phyloP scores from a whole-genome alignment of 2,113 vertebrate species.

The Vombatus ursinus region DNA sequence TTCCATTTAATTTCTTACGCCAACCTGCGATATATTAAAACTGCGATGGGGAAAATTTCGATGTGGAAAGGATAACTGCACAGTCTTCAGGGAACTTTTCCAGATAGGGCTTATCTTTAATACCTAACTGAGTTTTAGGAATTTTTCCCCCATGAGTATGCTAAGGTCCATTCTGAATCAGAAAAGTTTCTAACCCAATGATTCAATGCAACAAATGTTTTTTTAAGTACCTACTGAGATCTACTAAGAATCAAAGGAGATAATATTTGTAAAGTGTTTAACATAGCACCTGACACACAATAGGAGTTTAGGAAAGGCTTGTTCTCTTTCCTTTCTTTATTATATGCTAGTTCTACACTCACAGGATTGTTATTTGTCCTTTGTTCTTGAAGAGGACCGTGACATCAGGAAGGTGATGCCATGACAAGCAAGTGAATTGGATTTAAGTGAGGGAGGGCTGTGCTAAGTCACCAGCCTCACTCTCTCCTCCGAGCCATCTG shows the following conservation, averaged over 20 bases:
- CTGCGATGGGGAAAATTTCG: neutral
- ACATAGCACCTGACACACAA: neutral
- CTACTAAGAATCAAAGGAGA: neutral
- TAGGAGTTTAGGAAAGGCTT: neutral
- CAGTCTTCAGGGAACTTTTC: neutral
- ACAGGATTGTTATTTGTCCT: too few relatives aligned
- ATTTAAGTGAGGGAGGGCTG: too few relatives aligned
- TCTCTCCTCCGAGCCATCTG: too few relatives aligned
- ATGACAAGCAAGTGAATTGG: too few relatives aligned
- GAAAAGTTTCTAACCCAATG: neutral
- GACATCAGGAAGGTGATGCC: too few relatives aligned
- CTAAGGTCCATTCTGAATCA: neutral
- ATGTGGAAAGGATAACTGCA: neutral
- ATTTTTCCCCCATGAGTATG: neutral
- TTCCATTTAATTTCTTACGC: neutral
- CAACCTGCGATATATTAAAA: neutral
- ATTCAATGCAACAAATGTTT: neutral
- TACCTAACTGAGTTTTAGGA: neutral
- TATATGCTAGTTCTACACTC: neutral
- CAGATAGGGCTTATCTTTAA: neutral
- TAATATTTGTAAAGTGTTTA: neutral
- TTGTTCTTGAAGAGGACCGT: too few relatives aligned
- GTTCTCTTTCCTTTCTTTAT: neutral
- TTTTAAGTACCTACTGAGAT: neutral
- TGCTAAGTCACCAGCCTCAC: too few relatives aligned